phyloP scores from a whole-genome alignment of 2,888 invertebrate genomes.

The Caenorhabditis sulstoni region DNA sequence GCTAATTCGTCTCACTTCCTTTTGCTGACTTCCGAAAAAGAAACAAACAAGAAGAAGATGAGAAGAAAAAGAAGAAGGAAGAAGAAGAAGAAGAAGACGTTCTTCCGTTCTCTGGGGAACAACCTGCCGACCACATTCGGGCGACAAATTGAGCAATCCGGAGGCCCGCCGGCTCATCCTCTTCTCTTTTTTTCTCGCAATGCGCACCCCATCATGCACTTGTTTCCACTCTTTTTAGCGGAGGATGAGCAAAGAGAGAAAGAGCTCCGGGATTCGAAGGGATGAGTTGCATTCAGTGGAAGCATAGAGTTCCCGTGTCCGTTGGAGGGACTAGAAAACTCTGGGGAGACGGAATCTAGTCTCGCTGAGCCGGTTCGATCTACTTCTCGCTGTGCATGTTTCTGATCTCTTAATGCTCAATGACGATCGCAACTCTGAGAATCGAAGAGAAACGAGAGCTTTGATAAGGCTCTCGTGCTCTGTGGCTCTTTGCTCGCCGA shows the following conservation, averaged over 20 bases:
- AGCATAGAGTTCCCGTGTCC: too few relatives aligned
- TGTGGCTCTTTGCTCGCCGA: not conserved
- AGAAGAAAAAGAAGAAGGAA: conserved; percentile 15
- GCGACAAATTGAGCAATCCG: conserved; percentile 49
- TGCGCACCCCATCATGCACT: conserved; percentile 30
- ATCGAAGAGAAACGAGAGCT: too few relatives aligned
- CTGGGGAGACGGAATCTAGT: too few relatives aligned
- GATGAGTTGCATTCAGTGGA: too few relatives aligned
- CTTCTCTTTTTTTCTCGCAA: conserved; percentile 23
- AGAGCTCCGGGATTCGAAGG: too few relatives aligned
- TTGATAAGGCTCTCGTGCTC: not conserved
- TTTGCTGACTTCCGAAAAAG: conserved; percentile 7
- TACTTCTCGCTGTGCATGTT: too few relatives aligned
- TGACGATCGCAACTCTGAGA: too few relatives aligned
- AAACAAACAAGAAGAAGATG: conserved; percentile 30
- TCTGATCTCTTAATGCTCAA: too few relatives aligned
- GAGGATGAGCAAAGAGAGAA: not conserved
- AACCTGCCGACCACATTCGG: conserved; percentile 33
- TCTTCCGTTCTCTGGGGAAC: conserved; percentile 52
- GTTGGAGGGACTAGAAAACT: too few relatives aligned
- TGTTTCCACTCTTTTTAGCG: conserved; percentile 22
- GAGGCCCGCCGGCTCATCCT: conserved; percentile 4
- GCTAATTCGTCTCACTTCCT: conserved; percentile 15
- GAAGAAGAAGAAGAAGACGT: conserved; percentile 28
- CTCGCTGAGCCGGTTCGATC: too few relatives aligned